Conservation (phyloP, 2,113 vertebrate species). For the Marmota monax region DNA sequence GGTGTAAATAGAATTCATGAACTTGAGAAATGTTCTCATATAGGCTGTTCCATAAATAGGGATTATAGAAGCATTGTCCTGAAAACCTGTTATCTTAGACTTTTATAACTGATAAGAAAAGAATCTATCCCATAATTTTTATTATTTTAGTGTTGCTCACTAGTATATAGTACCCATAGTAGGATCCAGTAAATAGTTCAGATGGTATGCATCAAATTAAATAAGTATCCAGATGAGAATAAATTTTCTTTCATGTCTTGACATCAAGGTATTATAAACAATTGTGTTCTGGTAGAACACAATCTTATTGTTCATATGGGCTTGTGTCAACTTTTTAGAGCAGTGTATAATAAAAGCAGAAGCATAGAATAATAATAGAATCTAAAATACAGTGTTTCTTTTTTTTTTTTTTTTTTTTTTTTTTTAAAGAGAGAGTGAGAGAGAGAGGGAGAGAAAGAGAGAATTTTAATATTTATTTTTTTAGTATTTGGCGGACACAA, state of each 20-base stretch:
- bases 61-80: neutral
- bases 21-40: neutral
- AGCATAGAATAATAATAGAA: neutral
- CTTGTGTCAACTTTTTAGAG: neutral
- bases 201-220: neutral
- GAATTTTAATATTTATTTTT: too few species aligned
- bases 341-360: neutral
- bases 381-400: neutral
- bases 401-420: too few species aligned
- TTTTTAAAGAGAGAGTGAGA: too few species aligned
- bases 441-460: too few species aligned
- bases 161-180: neutral
- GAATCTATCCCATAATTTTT: neutral
- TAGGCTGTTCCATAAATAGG: neutral
- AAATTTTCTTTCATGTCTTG: neutral
- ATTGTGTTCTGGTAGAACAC: too few species aligned
- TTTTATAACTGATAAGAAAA: constrained; percentile 7
- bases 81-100: constrained; percentile 29
- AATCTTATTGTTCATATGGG: too few species aligned
- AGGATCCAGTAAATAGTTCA: neutral
- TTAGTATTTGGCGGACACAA: too few species aligned
- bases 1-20: neutral
- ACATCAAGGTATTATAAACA: neutral
- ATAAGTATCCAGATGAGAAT: neutral
- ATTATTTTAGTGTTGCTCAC: neutral